Percentiles rank a stretch among this genome's conserved stretches.
phyloP scores from a whole-genome alignment of 35 echinoderm and acorn worm species.

The Amphiura filiformis region DNA sequence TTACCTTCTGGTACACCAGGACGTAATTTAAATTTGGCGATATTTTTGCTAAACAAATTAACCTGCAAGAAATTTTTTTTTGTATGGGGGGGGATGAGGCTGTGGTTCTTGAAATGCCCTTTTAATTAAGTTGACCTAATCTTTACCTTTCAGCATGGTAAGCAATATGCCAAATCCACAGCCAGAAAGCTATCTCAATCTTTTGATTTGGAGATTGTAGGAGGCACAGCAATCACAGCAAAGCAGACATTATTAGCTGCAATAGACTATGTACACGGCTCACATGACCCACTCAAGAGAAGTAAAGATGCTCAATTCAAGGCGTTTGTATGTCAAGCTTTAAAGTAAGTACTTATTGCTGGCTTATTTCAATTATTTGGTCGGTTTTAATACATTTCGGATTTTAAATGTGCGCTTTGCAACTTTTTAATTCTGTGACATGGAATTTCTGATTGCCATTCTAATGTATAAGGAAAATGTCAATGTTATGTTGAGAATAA shows the following conservation, averaged over 20 bases:
- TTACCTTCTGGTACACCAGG: too few species aligned
- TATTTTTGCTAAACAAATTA: too few species aligned
- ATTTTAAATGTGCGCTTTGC: background rate
- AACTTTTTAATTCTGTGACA: background rate
- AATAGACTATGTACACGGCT: slow-evolving; percentile 60
- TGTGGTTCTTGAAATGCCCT: too few species aligned
- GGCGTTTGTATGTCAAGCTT: slow-evolving; percentile 83
- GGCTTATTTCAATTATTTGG: background rate
- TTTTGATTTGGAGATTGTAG: slow-evolving; percentile 87
- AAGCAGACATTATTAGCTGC: slow-evolving; percentile 86
- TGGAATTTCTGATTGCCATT: background rate
- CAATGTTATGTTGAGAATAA: too few species aligned
- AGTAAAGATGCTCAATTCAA: slow-evolving; percentile 86
- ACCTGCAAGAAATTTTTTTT: too few species aligned
- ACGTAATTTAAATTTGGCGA: too few species aligned
- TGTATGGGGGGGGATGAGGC: too few species aligned
- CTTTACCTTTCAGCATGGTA: slow-evolving; percentile 84
- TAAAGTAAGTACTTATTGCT: slow-evolving; percentile 66
- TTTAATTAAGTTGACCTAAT: too few species aligned
- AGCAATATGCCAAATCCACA: slow-evolving; percentile 70
- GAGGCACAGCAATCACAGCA: slow-evolving; percentile 91
- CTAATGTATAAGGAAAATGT: too few species aligned
- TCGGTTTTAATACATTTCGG: background rate
- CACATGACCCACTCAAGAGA: slow-evolving; percentile 78
- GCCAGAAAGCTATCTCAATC: slow-evolving; percentile 88